These are phyloP conservation scores for Rhopalosiphum padi DNA, from an alignment of 1,140 invertebrate species.

Conservation along the genomic window DNA sequence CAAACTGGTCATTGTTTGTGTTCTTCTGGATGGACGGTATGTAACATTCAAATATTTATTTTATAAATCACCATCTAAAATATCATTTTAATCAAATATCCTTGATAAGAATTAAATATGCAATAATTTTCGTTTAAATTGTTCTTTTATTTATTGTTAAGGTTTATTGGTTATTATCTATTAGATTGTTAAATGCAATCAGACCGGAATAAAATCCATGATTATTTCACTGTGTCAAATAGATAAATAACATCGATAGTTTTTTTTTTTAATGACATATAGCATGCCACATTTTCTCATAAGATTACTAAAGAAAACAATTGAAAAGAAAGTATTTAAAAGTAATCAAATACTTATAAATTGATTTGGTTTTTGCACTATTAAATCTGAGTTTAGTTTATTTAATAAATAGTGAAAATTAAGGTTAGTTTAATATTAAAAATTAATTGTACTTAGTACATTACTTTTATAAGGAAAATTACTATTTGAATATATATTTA, in stretches of 20 bases:
- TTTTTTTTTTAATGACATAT: not conserved
- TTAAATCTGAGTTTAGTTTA: not conserved
- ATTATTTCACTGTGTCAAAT: slow-evolving; percentile 13
- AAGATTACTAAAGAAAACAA: not conserved
- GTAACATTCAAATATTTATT: not conserved
- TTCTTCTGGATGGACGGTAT: slow-evolving; percentile 79
- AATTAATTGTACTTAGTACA: not conserved
- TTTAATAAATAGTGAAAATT: not conserved
- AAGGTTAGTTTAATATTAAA: not conserved
- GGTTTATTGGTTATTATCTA: not conserved
- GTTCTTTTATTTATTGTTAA: not conserved
- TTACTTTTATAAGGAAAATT: not conserved
- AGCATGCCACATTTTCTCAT: not conserved
- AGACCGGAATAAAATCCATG: slow-evolving; percentile 48
- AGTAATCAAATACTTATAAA: not conserved
- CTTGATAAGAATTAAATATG: not conserved
- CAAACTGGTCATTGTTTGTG: slow-evolving; percentile 81
- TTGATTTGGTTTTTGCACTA: not conserved
- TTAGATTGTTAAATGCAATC: slow-evolving; percentile 29
- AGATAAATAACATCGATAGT: not conserved
- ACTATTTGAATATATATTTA: not conserved
- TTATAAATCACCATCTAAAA: not conserved
- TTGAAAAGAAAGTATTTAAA: not conserved
- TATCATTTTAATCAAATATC: not conserved
- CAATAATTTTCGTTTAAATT: not conserved